Evolutionary conservation across 2,888 invertebrate genomes (phyloP), one percentile per base, ranked within the genome.

Genomic region (Odontothrips loti): DNA sequence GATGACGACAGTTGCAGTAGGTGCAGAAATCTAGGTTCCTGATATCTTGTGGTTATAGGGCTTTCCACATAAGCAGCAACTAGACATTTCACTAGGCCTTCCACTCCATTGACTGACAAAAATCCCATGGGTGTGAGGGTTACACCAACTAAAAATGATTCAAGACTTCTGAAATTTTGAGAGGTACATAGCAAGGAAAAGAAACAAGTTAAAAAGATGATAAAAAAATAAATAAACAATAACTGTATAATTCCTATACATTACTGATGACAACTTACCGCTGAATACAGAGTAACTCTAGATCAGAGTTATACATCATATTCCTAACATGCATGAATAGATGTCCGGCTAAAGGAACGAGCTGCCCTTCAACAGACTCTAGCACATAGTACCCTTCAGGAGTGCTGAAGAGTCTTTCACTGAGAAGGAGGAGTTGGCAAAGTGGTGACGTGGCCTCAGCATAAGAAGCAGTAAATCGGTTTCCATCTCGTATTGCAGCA

Each of bases 121-220:
- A 75, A 75, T 9, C 68, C 68, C 68, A 75, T 75, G 23, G 68
- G 68, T 23, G 68, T 75, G 10, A 75, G 68, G 6, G 68, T 75
- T 6, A 75, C 23, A 27, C 68, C 68, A 12, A 27, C 3, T 9
- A 75, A 27, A 12, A 75, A 75, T 75, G 27, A 23, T 27, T 75
- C 68, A 27, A 75, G 68, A 27, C 68, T 75, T 75, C 68, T 75
- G 68, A 9, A 75, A 75, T 75, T 58, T 43, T 43, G 6, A 43
- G 34, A 43, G 34, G 34, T 43, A 6, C 6, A n/a, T n/a, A n/a
- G 34, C 3, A 43, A 43, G 34, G 6, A 15, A 58, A 58, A 58
- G 58, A 23, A 75, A 9, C 27, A 75, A 27, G 58, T 1, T 75
- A 6, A 12, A 27, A 1, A 27, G 27, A 23, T 27, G 11, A 9